Evolutionary conservation across 2,797 vertebrate species (phyloP).

Genomic region (Trichosurus vulpecula): DNA sequence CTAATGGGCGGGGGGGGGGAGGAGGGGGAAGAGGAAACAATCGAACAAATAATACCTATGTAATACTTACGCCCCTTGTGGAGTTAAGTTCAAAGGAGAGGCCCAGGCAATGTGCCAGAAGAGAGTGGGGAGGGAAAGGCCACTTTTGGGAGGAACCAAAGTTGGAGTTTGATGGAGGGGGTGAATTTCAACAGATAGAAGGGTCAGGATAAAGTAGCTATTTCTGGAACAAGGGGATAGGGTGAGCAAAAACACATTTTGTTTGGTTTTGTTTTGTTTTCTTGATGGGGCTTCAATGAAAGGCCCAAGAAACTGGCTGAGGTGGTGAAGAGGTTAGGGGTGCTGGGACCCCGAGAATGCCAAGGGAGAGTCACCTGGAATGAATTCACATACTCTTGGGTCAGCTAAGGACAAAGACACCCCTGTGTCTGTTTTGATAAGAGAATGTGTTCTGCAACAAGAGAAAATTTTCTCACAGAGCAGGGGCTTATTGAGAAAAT

Average conservation of each 20-base stretch:
- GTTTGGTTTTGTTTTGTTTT: background rate
- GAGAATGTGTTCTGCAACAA: no score
- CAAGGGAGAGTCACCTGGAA: no score
- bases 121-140: background rate
- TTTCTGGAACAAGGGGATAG: background rate
- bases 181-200: background rate
- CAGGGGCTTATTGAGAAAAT: no score
- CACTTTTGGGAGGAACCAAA: background rate
- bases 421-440: no score
- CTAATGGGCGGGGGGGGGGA: background rate
- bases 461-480: no score
- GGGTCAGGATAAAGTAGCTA: background rate
- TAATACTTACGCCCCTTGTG: background rate
- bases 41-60: background rate
- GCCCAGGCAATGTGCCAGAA: background rate
- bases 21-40: background rate
- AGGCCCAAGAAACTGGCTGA: background rate
- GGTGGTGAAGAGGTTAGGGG: background rate
- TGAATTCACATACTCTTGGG: no score
- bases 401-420: no score
- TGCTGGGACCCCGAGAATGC: no score
- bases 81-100: background rate
- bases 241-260: background rate
- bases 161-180: background rate
- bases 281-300: background rate